phyloP scores from a whole-genome alignment of 1,140 invertebrate species.

The Drosophila sp. region DNA sequence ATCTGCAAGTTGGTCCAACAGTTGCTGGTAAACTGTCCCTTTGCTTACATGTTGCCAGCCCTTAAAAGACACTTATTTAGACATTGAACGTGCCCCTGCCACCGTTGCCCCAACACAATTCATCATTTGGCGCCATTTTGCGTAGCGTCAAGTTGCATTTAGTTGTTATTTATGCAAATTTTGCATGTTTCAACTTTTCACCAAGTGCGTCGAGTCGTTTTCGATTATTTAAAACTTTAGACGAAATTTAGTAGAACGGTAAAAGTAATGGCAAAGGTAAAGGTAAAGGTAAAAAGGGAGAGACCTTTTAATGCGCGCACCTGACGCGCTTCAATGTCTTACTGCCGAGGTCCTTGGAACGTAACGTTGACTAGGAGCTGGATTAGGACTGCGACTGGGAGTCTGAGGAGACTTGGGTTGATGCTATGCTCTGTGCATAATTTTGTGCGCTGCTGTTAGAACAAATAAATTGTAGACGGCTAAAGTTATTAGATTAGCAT shows the following conservation, averaged over 20 bases:
- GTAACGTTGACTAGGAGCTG: constrained; percentile 43
- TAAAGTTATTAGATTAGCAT: constrained; percentile 84
- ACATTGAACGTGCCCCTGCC: neutral
- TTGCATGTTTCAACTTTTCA: constrained; percentile 78
- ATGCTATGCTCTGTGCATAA: constrained; percentile 65
- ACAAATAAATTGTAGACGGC: constrained; percentile 80
- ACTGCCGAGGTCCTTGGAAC: constrained; percentile 40
- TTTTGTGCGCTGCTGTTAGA: constrained; percentile 80
- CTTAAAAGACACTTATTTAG: constrained; percentile 12
- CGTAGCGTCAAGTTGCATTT: constrained; percentile 79
- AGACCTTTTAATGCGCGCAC: constrained; percentile 78
- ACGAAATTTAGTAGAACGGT: constrained; percentile 61
- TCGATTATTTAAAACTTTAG: constrained; percentile 83
- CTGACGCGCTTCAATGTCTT: constrained; percentile 79
- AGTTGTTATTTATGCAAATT: constrained; percentile 84
- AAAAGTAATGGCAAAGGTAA: no score
- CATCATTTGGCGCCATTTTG: constrained; percentile 77
- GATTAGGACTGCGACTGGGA: constrained; percentile 14
- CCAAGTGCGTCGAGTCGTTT: constrained; percentile 81
- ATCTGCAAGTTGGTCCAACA: neutral
- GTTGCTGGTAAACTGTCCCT: constrained; percentile 11
- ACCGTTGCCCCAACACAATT: constrained; percentile 47
- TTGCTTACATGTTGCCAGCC: neutral
- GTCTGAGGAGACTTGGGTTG: constrained; percentile 1
- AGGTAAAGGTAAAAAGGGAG: neutral